Percentiles rank a stretch among this genome's conserved stretches.
Evolutionary conservation across 2,797 vertebrate genomes (phyloP).

Genomic region (Molothrus ater): DNA sequence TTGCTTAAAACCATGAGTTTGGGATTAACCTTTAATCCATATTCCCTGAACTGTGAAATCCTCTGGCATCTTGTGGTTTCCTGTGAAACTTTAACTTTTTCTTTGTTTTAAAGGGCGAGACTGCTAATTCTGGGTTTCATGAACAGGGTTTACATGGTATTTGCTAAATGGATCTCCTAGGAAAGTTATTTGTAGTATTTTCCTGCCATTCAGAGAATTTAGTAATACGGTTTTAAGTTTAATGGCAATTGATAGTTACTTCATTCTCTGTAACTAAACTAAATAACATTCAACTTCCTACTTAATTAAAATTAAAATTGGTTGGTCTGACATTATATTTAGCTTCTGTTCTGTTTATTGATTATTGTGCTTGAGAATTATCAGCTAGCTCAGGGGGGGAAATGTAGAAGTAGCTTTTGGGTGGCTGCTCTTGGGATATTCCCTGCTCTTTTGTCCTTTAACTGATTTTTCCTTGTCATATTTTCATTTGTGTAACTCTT

Average conservation of each 20-base stretch:
- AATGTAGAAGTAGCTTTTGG: background rate
- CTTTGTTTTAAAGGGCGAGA: background rate
- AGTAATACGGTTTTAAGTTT: background rate
- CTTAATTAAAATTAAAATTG: background rate
- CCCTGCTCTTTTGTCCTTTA: background rate
- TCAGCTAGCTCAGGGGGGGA: background rate
- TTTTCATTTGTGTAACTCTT: background rate
- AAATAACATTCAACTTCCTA: background rate
- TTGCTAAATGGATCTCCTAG: background rate
- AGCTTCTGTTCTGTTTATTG: background rate
- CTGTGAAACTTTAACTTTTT: background rate
- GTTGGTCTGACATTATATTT: background rate
- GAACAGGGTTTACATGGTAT: background rate
- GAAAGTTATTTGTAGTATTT: background rate
- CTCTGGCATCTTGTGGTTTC: background rate
- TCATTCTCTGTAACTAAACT: background rate
- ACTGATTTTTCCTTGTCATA: background rate
- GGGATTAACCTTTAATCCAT: background rate
- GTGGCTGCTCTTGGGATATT: background rate
- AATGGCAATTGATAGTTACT: background rate
- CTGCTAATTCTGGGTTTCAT: background rate
- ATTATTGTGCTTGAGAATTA: background rate
- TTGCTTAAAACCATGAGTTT: background rate
- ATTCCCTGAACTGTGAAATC: background rate
- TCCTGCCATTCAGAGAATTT: background rate